Base-by-base conservation (phyloP, 1,140 invertebrate species). In the Zaprionus taronus region DNA sequence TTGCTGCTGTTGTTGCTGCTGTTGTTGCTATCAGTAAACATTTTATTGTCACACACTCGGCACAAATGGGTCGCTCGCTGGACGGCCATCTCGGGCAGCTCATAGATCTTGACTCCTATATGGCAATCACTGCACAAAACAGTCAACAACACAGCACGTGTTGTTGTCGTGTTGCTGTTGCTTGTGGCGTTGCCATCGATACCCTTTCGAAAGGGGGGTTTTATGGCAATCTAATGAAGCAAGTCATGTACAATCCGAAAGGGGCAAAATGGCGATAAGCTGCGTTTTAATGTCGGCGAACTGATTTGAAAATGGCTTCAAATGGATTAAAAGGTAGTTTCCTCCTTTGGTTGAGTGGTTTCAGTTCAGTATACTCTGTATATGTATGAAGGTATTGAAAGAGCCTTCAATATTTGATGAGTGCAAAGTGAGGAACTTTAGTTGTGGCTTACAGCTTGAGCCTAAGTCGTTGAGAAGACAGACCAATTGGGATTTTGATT, bases 41-140 rank as follows among this genome's bases (percentile, higher is more conserved):
- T 90, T 90, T 90, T 90, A 90, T 90, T 90, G 85, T 90, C 85
- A 90, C 79, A 90, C 85, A 85, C 84, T 89, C 84, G 84, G 84
- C 85, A 85, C 84, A 90, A 89, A 90, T 84, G 84, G 81, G 85
- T 81, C 81, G 81, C 77, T 77, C 72, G 63, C 72, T 56, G 71
- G 62, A 53, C 41, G 61, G 20, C 41, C 36, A 38, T 17, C 58
- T 51, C 41, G 38, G 41, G 6, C 70, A 63, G 68, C 76, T 77
- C 73, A 76, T 84, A 74, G 81, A 81, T 85, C 79, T 84, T 58
- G 82, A 61, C 77, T 83, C 67, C 79, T 86, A 70, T 79, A 67
- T 72, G 81, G 84, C 81, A 87, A 87, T 90, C 84, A 87, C 84
- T 55, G 85, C 85, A 81, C 63, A 86, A 81, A 89, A 90, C 79